These are phyloP conservation scores for Actinostola sp. DNA, from an alignment of 92 coral and sea anemone species.

Conservation along the genomic window DNA sequence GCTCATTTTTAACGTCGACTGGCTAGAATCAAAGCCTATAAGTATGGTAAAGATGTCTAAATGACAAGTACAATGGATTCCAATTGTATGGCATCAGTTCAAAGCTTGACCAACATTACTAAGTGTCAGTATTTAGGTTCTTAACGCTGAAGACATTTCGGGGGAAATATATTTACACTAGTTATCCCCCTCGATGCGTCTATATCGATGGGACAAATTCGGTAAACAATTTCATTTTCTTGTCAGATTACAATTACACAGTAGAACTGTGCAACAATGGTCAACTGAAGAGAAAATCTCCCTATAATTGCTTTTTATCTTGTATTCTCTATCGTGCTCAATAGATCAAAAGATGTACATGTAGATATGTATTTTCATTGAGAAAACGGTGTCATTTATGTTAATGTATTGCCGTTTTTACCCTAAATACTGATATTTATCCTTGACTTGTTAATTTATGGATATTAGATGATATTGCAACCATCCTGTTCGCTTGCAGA, in stretches of 20 bases:
- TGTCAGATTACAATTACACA: too few relatives aligned
- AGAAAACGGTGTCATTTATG: neutral
- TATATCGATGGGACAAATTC: too few relatives aligned
- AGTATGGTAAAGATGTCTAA: neutral
- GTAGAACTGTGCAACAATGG: too few relatives aligned
- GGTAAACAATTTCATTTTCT: too few relatives aligned
- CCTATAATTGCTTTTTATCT: too few relatives aligned
- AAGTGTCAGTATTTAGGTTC: too few relatives aligned
- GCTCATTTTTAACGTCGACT: conserved; percentile 11
- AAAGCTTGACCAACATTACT: conserved; percentile 5
- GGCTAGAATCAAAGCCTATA: neutral
- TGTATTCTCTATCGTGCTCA: too few relatives aligned
- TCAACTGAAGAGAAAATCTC: too few relatives aligned
- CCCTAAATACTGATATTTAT: neutral
- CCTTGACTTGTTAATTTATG: neutral
- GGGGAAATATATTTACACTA: too few relatives aligned
- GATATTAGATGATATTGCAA: neutral
- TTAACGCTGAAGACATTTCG: too few relatives aligned
- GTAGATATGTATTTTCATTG: neutral
- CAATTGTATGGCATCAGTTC: conserved; percentile 2
- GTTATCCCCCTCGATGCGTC: too few relatives aligned
- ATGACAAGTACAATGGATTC: neutral
- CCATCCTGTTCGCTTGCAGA: neutral
- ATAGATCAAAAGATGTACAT: neutral
- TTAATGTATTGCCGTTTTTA: neutral